Conservation (phyloP, 1,140 invertebrate genomes). For the Lamellibrachia luymesi region DNA sequence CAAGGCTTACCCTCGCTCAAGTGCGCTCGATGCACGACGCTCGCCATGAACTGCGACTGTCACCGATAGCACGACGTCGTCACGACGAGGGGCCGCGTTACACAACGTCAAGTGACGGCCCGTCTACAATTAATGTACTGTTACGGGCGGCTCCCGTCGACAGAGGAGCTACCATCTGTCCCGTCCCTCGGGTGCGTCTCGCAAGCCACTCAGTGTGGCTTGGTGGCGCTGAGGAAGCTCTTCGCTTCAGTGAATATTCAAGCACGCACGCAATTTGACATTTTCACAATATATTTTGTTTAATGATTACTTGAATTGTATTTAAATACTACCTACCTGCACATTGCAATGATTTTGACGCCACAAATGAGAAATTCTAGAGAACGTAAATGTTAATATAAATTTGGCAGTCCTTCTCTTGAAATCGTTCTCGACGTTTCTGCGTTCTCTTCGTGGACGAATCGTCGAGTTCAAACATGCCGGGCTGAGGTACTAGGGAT, state of each 20-base stretch:
- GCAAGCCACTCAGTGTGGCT: background rate
- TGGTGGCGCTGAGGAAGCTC: background rate
- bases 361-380: no score
- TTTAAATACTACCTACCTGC: no score
- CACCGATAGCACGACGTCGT: background rate
- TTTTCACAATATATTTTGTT: no score
- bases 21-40: background rate
- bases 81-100: background rate
- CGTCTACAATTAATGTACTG: background rate
- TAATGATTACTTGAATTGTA: no score
- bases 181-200: background rate
- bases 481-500: no score
- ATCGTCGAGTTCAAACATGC: no score
- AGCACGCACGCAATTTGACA: background rate
- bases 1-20: background rate
- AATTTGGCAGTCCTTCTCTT: no score
- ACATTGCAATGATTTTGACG: no score
- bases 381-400: no score
- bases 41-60: background rate
- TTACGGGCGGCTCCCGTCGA: background rate
- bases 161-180: background rate
- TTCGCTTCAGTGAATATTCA: background rate
- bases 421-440: no score
- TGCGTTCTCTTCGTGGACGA: no score
- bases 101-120: background rate